phyloP scores from a whole-genome alignment of 2,888 invertebrate species.

The Caenorhabditis sinica region DNA sequence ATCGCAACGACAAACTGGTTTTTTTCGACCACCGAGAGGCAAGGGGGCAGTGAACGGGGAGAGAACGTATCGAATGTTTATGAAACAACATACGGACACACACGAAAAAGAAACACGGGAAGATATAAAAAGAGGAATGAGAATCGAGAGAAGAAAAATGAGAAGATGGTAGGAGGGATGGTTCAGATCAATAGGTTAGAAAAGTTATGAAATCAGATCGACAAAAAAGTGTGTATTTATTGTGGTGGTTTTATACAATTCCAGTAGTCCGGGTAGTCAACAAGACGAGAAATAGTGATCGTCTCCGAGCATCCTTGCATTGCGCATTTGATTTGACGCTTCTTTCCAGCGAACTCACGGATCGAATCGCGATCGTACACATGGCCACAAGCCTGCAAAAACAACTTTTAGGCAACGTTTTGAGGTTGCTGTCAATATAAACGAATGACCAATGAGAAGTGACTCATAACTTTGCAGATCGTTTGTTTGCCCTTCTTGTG shows the following conservation, averaged over 20 bases:
- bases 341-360: conserved; percentile 39
- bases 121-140: conserved; percentile 19
- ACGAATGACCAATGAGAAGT: background rate
- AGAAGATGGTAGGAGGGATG: background rate
- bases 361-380: conserved; percentile 59
- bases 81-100: conserved; percentile 35
- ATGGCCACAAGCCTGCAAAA: conserved; percentile 59
- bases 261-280: conserved; percentile 59
- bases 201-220: conserved; percentile 12
- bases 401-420: background rate
- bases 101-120: conserved; percentile 19
- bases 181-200: conserved; percentile 1
- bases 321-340: conserved; percentile 48
- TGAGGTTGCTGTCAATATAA: background rate
- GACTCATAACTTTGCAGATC: conserved; percentile 8
- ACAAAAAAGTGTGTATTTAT: background rate
- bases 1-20: conserved; percentile 56
- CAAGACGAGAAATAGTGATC: conserved; percentile 33
- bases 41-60: conserved; percentile 23
- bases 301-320: conserved; percentile 54
- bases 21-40: conserved; percentile 41
- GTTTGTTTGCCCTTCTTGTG: conserved; percentile 11
- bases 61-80: conserved; percentile 53
- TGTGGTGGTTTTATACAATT: conserved; percentile 23
- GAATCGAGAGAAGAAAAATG: background rate